Evolutionary conservation across 92 coral and sea anemone species (phyloP).

Genomic region (Actinernus sp.): DNA sequence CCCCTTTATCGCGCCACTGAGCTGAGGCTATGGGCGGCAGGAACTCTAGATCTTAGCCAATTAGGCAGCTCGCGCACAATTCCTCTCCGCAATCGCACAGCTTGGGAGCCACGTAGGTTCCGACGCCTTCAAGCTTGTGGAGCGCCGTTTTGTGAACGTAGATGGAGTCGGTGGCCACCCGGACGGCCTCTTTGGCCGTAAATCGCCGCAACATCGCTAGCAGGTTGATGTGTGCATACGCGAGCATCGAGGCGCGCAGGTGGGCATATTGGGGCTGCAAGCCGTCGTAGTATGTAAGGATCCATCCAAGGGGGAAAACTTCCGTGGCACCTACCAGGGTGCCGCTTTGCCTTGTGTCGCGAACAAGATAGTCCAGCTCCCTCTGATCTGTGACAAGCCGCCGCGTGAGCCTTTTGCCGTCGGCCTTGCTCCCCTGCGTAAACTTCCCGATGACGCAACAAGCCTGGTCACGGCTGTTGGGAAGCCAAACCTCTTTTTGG

Average conservation of each 20-base stretch:
- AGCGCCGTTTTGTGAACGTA: background rate
- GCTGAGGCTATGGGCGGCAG: background rate
- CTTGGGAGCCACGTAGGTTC: no score
- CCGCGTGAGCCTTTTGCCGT: background rate
- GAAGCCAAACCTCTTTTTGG: background rate
- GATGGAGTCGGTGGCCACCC: no score
- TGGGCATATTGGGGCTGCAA: no score
- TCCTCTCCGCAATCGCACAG: no score
- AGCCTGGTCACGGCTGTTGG: background rate
- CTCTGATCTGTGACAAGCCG: background rate
- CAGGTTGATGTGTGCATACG: no score
- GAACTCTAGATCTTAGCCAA: no score
- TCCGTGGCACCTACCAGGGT: background rate
- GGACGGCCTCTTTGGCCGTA: background rate
- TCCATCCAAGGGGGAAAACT: slow-evolving; percentile 1
- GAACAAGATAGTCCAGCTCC: background rate
- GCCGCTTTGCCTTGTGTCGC: background rate
- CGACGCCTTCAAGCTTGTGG: background rate
- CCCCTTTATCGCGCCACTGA: no score
- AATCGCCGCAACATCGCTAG: background rate
- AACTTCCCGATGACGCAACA: slow-evolving; percentile 8
- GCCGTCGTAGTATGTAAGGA: no score
- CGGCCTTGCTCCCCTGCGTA: slow-evolving; percentile 1
- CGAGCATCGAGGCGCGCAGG: slow-evolving; percentile 15
- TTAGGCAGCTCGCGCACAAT: no score